Conservation (phyloP, 2,113 vertebrate species). For the Chionomys nivalis region DNA sequence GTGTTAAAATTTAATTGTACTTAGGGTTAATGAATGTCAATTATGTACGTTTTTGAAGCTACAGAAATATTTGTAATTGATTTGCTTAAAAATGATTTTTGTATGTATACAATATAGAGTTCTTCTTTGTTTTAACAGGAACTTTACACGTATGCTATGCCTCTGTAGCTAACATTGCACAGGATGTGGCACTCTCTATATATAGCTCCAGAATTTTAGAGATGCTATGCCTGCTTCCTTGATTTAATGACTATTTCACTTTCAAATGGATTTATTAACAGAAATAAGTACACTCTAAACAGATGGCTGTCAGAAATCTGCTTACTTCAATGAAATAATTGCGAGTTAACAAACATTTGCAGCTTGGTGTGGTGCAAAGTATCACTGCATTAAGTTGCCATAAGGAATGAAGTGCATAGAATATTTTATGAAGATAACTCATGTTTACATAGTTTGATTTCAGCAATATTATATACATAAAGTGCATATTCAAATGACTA, state of each 20-base stretch:
- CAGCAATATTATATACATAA: conserved; percentile 72
- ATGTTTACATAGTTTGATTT: conserved; percentile 74
- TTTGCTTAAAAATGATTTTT: conserved; percentile 32
- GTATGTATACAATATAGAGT: background rate
- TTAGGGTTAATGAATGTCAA: conserved; percentile 14
- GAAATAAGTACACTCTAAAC: conserved; percentile 74
- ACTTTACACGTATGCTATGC: conserved; percentile 7
- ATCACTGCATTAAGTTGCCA: conserved; percentile 61
- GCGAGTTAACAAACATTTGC: conserved; percentile 69
- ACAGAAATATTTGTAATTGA: conserved; percentile 8
- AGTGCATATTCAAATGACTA: conserved; percentile 60
- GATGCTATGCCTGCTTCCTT: conserved; percentile 62
- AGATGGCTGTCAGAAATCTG: conserved; percentile 83
- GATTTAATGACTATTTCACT: conserved; percentile 82
- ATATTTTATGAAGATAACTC: conserved; percentile 71
- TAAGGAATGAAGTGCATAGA: conserved; percentile 72
- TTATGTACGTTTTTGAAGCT: conserved; percentile 5
- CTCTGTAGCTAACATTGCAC: conserved; percentile 32
- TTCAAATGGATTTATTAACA: conserved; percentile 77
- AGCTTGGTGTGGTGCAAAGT: conserved; percentile 62
- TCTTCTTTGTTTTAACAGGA: conserved; percentile 24
- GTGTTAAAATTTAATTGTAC: background rate
- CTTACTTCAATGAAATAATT: conserved; percentile 76
- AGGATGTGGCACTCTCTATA: conserved; percentile 33
- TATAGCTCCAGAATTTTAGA: conserved; percentile 56